These are phyloP conservation scores for Drosophila tripunctata DNA, from an alignment of 2,888 invertebrate species.

Conservation along the genomic window DNA sequence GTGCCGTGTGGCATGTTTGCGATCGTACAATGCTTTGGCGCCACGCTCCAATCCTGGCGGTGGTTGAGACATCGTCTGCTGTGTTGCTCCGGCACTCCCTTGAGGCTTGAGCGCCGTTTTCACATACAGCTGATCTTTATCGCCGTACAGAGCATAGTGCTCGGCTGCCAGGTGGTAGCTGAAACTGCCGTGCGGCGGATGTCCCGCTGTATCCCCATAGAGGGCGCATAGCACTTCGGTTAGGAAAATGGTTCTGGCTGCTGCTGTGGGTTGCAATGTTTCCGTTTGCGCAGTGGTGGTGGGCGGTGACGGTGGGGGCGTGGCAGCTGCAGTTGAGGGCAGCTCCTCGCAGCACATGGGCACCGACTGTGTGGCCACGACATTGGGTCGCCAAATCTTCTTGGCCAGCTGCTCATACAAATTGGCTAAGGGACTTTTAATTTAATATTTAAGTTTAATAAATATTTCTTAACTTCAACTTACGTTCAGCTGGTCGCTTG, in stretches of 20 bases:
- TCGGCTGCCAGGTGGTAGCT: slow-evolving; percentile 81
- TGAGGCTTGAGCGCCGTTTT: neutral
- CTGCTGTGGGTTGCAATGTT: neutral
- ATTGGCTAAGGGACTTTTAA: slow-evolving; percentile 23
- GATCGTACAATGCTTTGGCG: slow-evolving; percentile 40
- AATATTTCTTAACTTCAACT: neutral
- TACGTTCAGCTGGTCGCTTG: slow-evolving; percentile 32
- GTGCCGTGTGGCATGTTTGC: slow-evolving; percentile 21
- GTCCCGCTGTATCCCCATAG: slow-evolving; percentile 63
- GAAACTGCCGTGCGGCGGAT: slow-evolving; percentile 66
- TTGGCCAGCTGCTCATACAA: slow-evolving; percentile 41
- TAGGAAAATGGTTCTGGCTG: slow-evolving; percentile 15
- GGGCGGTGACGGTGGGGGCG: neutral
- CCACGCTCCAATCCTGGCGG: slow-evolving; percentile 53
- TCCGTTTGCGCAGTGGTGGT: neutral
- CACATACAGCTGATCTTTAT: slow-evolving; percentile 36
- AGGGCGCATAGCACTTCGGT: slow-evolving; percentile 76
- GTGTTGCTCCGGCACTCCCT: too few species aligned
- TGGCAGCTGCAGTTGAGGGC: neutral
- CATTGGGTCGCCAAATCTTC: slow-evolving; percentile 52
- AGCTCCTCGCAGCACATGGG: slow-evolving; percentile 5
- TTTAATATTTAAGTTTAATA: neutral
- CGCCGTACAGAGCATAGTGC: slow-evolving; percentile 77
- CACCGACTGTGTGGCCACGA: slow-evolving; percentile 13
- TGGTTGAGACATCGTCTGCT: slow-evolving; percentile 20